Evolutionary conservation across 2,113 vertebrate genomes (phyloP), one percentile per base, ranked within the genome.

Genomic region (Ramphastos sulfuratus): DNA sequence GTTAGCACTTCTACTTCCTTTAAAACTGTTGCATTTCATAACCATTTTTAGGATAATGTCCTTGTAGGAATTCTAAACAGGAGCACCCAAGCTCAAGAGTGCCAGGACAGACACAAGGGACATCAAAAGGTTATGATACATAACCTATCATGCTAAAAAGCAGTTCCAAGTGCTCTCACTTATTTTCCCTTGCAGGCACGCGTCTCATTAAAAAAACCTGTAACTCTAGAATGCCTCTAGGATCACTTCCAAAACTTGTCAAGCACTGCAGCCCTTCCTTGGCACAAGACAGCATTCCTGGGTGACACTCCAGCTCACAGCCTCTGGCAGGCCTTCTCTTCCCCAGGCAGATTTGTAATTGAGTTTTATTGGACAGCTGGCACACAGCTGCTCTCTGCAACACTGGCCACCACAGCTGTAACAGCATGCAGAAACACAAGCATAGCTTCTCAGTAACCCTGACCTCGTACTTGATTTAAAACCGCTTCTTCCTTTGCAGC

Each of bases 61-160:
- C 31, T 5, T 2, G 9, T 10, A 82, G 58, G 11, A 87, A 63
- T 30, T 74, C 64, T 61, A 30, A 65, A 28, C 10, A 59, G 67
- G 30, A 78, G 48, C 52, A 84, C 25, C 9, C 35, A 87, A 56
- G 23, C 33, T 58, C 71, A 33, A 13, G 2, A 30, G 39, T 3
- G 18, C 55, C 9, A 33, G 52, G 25, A 76, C 5, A 81, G 16
- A 52, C 13, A 60, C 12, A 28, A 46, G 19, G 12, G 18, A 82
- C 8, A 61, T 63, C n/a, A 25, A 59, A 81, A 58, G 13, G 6
- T 46, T 46, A 46, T 46, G 50, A 69, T 4, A 76, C 18, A 18
- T 0, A 15, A 24, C 2, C 0, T 21, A 61, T 27, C 65, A 56
- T 0, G 1, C 11, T 42, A 31, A 33, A 77, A 35, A 24, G 12